Base-by-base conservation (phyloP, 2,888 invertebrate genomes). In the Pandemis corylana region DNA sequence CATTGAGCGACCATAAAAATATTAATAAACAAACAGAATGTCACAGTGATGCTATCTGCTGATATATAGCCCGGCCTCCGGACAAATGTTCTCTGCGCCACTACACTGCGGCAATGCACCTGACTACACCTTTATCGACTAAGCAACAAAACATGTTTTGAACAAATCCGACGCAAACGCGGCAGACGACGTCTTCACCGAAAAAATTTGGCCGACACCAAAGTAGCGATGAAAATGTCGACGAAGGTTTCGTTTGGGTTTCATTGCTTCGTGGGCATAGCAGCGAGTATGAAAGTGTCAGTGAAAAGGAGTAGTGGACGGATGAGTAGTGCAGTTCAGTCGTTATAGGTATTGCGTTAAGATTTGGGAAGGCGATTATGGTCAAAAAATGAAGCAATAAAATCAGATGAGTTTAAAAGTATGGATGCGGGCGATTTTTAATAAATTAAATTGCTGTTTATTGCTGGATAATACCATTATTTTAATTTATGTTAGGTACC, bases 61-160 rank as follows among this genome's bases (percentile, higher is more conserved):
- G 81, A 83, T 82, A 78, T 80, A 83, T 82, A 71, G 79, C 77
- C 79, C 80, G 78, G 80, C 68, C 46, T 68, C 28, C 71, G 78
- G 82, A 82, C 80, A 78, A 82, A 82, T 82, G 80, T 79, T 62
- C 56, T 51, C 62, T 67, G 66, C 70, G 46, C 77, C 71, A 76
- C 73, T 49, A 70, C 68, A 63, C 69, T 65, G 72, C 77, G 75
- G 77, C 75, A 68, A 42, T 66, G 13, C 69, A 66, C 15, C 7
- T 20, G 41, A 36, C 42, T 12, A 62, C 20, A 51, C 46, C 59
- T 28, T 44, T 74, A 51, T 66, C 0, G 1, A 0, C 7, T 51
- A 6, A 4, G n/a, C 7, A 13, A 59, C 65, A 70, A 42, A 65
- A 61, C 65, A 7, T 6, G 9, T n/a, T 53, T 51, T 66, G 20